Conservation (phyloP, 2,797 vertebrate species). For the Apogon talboti region DNA sequence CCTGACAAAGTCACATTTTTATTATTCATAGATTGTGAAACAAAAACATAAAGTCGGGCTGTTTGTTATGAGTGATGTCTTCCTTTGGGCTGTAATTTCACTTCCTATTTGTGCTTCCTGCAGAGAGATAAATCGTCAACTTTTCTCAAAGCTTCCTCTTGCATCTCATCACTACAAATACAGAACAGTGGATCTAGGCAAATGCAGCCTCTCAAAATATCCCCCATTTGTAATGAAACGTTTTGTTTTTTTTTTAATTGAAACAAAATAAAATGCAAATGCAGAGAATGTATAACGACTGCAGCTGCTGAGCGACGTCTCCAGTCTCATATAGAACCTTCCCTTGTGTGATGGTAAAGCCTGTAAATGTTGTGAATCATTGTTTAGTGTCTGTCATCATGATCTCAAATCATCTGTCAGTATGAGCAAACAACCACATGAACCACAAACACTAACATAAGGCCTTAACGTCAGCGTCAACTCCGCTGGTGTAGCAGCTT, state of each 20-base stretch:
- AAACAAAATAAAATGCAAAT: too few relatives aligned
- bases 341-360: too few relatives aligned
- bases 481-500: neutral
- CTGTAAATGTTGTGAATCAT: conserved; percentile 41
- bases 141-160: conserved; percentile 51
- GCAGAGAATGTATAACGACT: too few relatives aligned
- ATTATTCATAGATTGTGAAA: conserved; percentile 4
- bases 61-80: conserved; percentile 17
- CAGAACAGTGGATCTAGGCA: conserved; percentile 3
- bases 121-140: conserved; percentile 34
- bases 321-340: too few relatives aligned
- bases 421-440: too few relatives aligned
- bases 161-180: conserved; percentile 18
- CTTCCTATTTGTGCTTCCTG: conserved; percentile 61
- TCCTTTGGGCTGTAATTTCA: conserved; percentile 32
- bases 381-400: conserved; percentile 36
- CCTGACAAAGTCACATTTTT: neutral
- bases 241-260: too few relatives aligned
- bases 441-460: too few relatives aligned
- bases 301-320: too few relatives aligned
- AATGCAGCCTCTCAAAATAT: neutral
- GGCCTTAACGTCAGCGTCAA: neutral
- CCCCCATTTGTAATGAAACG: neutral
- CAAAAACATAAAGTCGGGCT: conserved; percentile 1
- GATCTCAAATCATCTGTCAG: too few relatives aligned